Base-by-base conservation (phyloP, 2,113 vertebrate genomes). In the Callipepla squamata region DNA sequence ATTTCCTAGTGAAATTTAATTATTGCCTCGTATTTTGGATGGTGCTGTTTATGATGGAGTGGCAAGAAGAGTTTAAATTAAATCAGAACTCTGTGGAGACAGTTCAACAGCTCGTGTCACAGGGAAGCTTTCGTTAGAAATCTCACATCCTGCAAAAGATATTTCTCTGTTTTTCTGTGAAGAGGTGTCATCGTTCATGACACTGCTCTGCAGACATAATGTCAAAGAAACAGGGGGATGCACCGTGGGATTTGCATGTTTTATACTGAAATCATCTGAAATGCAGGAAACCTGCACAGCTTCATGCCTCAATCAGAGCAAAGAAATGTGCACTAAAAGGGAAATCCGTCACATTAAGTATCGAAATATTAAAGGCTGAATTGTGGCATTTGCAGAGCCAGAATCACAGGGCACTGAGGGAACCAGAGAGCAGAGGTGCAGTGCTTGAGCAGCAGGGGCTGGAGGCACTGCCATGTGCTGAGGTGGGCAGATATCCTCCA, bases 101-200 rank as follows among this genome's bases (percentile, higher is more conserved):
- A 91, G 89, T 94, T 96, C 91, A 95, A 34, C 77, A 95, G 87
- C 85, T 94, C 34, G 4, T 80, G 55, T 93, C 79, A 86, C 51
- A 10, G 62, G 45, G 61, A 90, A 74, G 75, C n/a, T 92, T 84
- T 80, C 6, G 10, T 86, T 65, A 47, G 58, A 82, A 84, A 78
- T 47, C 65, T 87, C 38, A 51, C 58, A 76, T 83, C 92, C 85
- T 30, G 47, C 65, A 42, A 21, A 95, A 95, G 85, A 83, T 25
- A 70, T 94, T 87, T 32, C 78, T 61, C 87, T 92, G 58, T 36
- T 83, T 92, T 47, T 26, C 61, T 22, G 50, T 16, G 58, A 86
- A 87, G 36, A 48, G 66, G 55, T 89, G 76, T 76, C 88, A 65
- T 68, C 40, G 4, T 34, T 90, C 4, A 2, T 77, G 88, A 70